These are phyloP conservation scores for Sciaenops ocellatus DNA, from an alignment of 2,797 vertebrate species.

Conservation along the genomic window DNA sequence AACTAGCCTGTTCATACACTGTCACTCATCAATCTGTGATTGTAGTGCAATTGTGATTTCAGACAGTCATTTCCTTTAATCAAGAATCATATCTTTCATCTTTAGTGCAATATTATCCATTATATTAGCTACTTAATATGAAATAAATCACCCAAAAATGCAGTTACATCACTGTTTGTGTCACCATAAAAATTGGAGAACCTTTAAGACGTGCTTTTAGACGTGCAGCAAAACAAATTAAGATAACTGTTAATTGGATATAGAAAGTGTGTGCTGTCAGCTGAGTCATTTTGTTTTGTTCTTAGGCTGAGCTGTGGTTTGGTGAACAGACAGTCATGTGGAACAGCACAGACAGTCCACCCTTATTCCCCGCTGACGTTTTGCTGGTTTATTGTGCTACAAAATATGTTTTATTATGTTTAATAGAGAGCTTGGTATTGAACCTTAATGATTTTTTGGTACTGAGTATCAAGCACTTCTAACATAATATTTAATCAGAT, in stretches of 20 bases:
- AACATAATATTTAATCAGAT: neutral
- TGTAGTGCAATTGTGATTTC: no score
- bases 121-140: no score
- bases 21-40: no score
- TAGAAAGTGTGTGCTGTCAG: constrained; percentile 35
- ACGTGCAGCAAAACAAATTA: neutral
- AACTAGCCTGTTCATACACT: no score
- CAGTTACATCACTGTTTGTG: no score
- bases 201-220: neutral
- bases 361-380: constrained; percentile 2
- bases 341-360: constrained; percentile 1
- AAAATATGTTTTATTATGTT: neutral
- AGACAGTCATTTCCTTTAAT: no score
- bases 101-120: no score
- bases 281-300: constrained; percentile 36
- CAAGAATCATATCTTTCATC: no score
- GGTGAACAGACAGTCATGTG: constrained; percentile 9
- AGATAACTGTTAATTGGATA: neutral
- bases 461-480: neutral
- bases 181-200: no score
- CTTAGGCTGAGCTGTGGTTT: constrained; percentile 17
- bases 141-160: no score
- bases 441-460: neutral
- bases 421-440: neutral
- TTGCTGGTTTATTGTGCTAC: neutral